phyloP scores from a whole-genome alignment of 2,888 invertebrate species.

The Campoplex nolae region DNA sequence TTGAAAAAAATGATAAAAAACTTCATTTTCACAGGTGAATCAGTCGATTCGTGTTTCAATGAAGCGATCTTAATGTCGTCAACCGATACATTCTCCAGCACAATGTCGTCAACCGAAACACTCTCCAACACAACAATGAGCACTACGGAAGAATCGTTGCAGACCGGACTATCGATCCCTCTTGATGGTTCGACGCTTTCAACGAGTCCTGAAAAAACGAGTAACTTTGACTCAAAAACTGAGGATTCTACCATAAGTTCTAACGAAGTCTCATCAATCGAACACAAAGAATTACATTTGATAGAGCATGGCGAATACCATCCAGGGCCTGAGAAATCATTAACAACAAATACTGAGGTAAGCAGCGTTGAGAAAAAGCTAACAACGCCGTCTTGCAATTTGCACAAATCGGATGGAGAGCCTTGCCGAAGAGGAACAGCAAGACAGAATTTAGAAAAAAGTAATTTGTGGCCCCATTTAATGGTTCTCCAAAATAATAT shows the following conservation, averaged over 20 bases:
- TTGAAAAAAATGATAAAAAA: too few species aligned
- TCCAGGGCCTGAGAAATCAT: too few species aligned
- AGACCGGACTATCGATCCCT: not conserved
- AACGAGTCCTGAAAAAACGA: not conserved
- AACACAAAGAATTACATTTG: too few species aligned
- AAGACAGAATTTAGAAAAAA: not conserved
- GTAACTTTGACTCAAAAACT: not conserved
- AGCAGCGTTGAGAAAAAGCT: not conserved
- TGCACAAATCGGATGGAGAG: not conserved
- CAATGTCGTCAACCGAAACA: not conserved
- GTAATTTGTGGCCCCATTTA: conserved; percentile 25
- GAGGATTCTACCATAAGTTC: not conserved
- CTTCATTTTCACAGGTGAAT: not conserved
- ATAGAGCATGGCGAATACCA: too few species aligned
- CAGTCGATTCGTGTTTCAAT: conserved; percentile 22
- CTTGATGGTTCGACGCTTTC: not conserved
- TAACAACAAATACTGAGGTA: too few species aligned
- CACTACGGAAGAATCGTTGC: not conserved
- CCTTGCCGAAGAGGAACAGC: not conserved
- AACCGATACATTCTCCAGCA: not conserved
- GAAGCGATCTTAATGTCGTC: conserved; percentile 19
- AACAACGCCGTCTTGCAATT: not conserved
- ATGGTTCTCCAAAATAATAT: conserved; percentile 5
- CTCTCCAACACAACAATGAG: not conserved
- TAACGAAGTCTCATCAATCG: too few species aligned